Percentiles rank a stretch among this genome's conserved stretches.
Conservation (phyloP, 35 echinoderm and acorn worm genomes). For the Heliocidaris erythrogramma region DNA sequence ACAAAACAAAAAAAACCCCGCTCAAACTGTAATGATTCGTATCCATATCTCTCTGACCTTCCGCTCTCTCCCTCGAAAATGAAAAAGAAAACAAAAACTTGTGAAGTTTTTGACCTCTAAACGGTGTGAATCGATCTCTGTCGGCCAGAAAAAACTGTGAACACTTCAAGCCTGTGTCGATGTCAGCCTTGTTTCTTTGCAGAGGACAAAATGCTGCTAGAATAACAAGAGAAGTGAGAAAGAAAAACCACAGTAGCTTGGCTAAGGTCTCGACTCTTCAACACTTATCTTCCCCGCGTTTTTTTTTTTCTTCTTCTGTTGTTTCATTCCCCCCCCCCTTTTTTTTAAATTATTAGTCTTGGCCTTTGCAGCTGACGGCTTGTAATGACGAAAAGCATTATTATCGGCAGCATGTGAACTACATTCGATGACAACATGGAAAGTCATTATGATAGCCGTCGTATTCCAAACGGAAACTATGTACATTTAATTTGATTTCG, state of each 20-base stretch:
- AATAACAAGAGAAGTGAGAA: slow-evolving; percentile 4
- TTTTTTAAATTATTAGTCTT: neutral
- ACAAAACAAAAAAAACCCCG: no score
- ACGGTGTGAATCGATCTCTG: neutral
- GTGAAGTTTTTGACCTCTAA: slow-evolving; percentile 11
- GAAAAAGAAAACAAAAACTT: slow-evolving; percentile 5
- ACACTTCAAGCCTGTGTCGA: neutral
- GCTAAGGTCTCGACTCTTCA: neutral
- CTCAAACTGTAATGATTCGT: neutral
- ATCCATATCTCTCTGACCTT: neutral
- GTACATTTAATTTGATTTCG: neutral
- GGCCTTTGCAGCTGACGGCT: neutral
- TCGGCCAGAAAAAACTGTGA: neutral
- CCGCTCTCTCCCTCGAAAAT: neutral
- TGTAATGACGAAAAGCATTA: neutral
- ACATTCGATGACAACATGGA: no score
- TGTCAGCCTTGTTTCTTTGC: neutral
- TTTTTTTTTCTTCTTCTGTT: neutral
- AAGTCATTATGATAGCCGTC: neutral
- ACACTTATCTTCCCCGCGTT: neutral
- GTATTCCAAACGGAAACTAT: neutral
- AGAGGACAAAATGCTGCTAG: slow-evolving; percentile 1
- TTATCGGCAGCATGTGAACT: neutral
- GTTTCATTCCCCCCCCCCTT: neutral
- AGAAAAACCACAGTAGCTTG: neutral